phyloP scores from a whole-genome alignment of 2,888 invertebrate species.

The Nomada flava region DNA sequence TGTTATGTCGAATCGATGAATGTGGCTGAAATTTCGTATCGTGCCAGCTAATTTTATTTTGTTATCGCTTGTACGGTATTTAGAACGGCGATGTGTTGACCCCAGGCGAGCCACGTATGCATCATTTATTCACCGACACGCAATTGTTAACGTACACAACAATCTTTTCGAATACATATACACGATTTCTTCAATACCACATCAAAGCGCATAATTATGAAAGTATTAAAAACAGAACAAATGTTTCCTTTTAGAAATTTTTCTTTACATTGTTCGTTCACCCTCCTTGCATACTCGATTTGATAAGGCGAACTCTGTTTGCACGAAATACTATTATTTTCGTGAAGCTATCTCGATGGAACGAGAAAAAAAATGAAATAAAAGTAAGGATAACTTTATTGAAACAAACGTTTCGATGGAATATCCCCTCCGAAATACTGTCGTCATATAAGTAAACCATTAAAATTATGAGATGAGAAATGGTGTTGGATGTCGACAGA shows the following conservation, averaged over 20 bases:
- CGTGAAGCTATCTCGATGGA: not conserved
- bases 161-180: constrained; percentile 16
- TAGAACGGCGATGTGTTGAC: constrained; percentile 26
- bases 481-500: constrained; percentile 17
- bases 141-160: constrained; percentile 25
- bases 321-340: constrained; percentile 6
- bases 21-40: not conserved
- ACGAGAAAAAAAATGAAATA: constrained; percentile 23
- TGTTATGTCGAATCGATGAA: constrained; percentile 2
- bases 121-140: constrained; percentile 12
- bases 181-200: constrained; percentile 17
- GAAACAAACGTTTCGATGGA: not conserved
- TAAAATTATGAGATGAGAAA: not conserved
- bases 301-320: not conserved
- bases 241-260: not conserved
- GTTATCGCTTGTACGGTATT: constrained; percentile 18
- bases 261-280: not conserved
- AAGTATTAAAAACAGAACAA: constrained; percentile 8
- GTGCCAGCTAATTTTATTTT: constrained; percentile 35
- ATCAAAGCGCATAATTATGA: constrained; percentile 19
- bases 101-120: not conserved
- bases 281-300: constrained; percentile 3
- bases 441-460: not conserved
- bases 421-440: constrained; percentile 1
- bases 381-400: constrained; percentile 7